Conservation (phyloP, 2,888 invertebrate genomes). For the Charanyca ferruginea region DNA sequence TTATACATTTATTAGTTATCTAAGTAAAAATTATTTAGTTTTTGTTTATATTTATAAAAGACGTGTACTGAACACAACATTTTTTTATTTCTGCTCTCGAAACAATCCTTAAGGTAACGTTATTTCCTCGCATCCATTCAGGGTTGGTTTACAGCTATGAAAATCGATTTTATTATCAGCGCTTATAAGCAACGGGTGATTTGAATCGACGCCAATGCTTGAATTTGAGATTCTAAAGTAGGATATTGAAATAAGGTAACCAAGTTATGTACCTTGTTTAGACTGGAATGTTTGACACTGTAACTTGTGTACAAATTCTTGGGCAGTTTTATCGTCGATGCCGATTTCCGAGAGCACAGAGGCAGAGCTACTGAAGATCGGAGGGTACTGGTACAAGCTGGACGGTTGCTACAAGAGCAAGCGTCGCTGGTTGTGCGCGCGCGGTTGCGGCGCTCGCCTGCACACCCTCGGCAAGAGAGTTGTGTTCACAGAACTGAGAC, state of each 20-base stretch:
- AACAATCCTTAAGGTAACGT: neutral
- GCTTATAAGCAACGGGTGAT: conserved; percentile 13
- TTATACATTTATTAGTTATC: conserved; percentile 51
- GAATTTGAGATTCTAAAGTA: conserved; percentile 8
- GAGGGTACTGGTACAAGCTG: conserved; percentile 83
- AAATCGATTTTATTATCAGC: conserved; percentile 42
- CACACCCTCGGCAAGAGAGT: conserved; percentile 84
- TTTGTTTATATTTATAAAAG: conserved; percentile 64
- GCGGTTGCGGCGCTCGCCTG: conserved; percentile 84
- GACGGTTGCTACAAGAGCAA: conserved; percentile 80
- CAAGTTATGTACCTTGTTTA: conserved; percentile 5
- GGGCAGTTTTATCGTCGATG: conserved; percentile 57
- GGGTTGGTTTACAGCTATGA: neutral
- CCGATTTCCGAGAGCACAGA: conserved; percentile 48
- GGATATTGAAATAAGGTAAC: conserved; percentile 5
- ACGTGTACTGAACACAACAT: conserved; percentile 55
- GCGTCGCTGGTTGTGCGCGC: conserved; percentile 86
- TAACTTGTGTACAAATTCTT: conserved; percentile 59
- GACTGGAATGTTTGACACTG: conserved; percentile 40
- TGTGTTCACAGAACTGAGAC: conserved; percentile 83
- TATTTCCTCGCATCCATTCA: conserved; percentile 7
- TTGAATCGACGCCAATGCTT: conserved; percentile 29
- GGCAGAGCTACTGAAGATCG: conserved; percentile 79
- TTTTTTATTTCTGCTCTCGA: conserved; percentile 44
- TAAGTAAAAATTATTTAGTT: conserved; percentile 52